Conservation (phyloP, 2,888 invertebrate genomes). For the Acronicta aceris region DNA sequence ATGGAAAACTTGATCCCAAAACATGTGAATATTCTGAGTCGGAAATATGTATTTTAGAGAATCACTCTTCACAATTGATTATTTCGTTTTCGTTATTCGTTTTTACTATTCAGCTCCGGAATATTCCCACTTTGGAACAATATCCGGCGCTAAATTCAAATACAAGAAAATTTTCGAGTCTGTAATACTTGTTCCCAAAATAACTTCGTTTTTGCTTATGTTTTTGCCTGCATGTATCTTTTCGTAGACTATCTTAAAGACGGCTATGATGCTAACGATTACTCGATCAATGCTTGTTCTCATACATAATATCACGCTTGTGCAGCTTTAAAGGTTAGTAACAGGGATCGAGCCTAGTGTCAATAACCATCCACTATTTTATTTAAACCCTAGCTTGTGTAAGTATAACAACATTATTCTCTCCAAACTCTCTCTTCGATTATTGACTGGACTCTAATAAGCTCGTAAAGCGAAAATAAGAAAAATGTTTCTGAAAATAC, state of each 20-base stretch:
- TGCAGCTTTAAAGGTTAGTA: neutral
- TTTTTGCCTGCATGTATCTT: neutral
- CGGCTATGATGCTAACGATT: neutral
- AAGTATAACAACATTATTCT: neutral
- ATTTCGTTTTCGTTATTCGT: constrained; percentile 9
- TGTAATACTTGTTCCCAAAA: neutral
- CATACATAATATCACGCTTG: neutral
- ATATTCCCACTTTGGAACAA: constrained; percentile 11
- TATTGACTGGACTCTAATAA: neutral
- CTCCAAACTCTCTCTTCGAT: neutral
- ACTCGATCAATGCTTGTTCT: neutral
- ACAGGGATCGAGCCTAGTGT: neutral
- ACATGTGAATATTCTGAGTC: constrained; percentile 25
- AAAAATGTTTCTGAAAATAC: neutral
- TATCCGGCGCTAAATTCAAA: constrained; percentile 11
- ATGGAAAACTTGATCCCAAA: constrained; percentile 25
- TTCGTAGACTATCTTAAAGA: neutral
- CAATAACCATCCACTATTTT: constrained; percentile 8
- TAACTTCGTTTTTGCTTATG: neutral
- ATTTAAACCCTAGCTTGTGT: constrained; percentile 9
- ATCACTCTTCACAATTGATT: constrained; percentile 12
- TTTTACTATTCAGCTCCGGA: constrained; percentile 16
- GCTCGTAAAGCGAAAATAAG: neutral
- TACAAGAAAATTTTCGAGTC: neutral
- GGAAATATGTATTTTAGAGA: constrained; percentile 37